Evolutionary conservation across 2,888 invertebrate genomes (phyloP).

Genomic region (Heterodera filipjevi): DNA sequence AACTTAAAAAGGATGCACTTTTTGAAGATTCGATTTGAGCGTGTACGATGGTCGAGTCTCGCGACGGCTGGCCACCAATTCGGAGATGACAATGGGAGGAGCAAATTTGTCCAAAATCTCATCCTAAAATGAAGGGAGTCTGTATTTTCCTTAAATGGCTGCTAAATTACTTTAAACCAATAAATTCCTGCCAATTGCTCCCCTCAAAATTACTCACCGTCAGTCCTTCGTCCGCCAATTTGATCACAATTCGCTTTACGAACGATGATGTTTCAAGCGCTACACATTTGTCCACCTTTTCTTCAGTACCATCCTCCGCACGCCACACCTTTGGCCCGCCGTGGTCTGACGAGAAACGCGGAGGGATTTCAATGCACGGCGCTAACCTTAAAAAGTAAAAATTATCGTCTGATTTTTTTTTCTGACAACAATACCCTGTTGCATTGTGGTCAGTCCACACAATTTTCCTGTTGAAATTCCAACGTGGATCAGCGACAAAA

Average conservation of each 20-base stretch:
- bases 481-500: background rate
- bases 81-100: slow-evolving; percentile 70
- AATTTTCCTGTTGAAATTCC: background rate
- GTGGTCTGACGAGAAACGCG: background rate
- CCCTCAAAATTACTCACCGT: no score
- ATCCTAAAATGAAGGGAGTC: no score
- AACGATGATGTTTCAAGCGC: background rate
- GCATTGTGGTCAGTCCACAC: background rate
- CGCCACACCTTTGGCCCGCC: background rate
- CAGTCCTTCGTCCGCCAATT: slow-evolving; percentile 10
- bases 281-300: background rate
- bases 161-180: no score
- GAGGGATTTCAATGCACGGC: background rate
- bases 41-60: slow-evolving; percentile 69
- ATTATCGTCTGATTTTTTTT: no score
- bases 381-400: background rate
- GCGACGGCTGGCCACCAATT: slow-evolving; percentile 68
- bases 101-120: slow-evolving; percentile 67
- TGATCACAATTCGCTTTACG: background rate
- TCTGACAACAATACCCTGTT: background rate
- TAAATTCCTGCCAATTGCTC: no score
- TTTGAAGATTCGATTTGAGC: no score
- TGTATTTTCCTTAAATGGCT: no score
- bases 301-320: no score
- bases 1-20: no score